These are phyloP conservation scores for Athene noctua DNA, from an alignment of 2,113 vertebrate species.

Conservation along the genomic window DNA sequence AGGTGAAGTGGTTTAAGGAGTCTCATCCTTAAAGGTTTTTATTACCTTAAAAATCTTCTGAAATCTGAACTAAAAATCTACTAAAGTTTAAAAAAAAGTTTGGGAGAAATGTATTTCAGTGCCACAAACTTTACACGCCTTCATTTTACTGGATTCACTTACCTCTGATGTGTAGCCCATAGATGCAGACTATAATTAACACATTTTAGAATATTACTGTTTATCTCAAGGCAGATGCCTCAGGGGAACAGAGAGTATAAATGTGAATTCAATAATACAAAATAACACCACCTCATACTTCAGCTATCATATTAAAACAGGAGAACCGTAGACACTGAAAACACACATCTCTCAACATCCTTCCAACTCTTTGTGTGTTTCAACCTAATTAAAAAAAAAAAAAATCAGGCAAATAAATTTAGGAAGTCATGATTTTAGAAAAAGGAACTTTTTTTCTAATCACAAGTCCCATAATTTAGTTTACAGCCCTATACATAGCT, in stretches of 20 bases:
- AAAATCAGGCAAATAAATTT: neutral
- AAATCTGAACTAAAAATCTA: neutral
- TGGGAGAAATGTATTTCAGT: neutral
- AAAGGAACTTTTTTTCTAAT: rapidly evolving
- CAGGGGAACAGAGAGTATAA: neutral
- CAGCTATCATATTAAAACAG: neutral
- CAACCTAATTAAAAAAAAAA: too few relatives aligned
- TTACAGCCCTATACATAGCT: rapidly evolving
- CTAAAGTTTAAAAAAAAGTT: neutral
- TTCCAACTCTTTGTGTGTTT: neutral
- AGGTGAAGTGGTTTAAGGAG: neutral
- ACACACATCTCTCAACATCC: rapidly evolving
- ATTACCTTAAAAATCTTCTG: neutral
- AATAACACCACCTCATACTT: neutral
- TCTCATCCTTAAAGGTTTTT: neutral
- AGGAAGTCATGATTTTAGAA: rapidly evolving
- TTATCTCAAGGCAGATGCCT: neutral
- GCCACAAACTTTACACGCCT: rapidly evolving
- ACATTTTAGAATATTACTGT: neutral
- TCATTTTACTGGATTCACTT: neutral
- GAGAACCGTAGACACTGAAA: rapidly evolving
- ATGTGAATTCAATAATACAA: neutral
- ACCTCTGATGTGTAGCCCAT: rapidly evolving
- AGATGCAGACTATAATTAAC: neutral
- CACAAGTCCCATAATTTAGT: rapidly evolving